Evolutionary conservation across 37 sponge, comb jelly and placozoan species (phyloP).

Genomic region (Dysidea cf. avara): DNA sequence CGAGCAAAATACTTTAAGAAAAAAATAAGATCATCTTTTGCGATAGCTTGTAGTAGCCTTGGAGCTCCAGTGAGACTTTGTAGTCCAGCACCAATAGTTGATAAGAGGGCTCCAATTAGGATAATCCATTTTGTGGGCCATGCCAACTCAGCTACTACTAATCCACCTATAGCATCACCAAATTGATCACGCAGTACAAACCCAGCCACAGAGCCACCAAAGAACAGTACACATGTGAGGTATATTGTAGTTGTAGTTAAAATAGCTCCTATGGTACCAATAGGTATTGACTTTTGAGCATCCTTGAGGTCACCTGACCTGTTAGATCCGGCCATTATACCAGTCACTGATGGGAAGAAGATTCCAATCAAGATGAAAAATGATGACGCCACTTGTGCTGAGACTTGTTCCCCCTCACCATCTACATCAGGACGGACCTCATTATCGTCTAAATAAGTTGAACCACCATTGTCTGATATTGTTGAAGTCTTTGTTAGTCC

Average conservation of each 20-base stretch:
- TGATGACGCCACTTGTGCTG: conserved; percentile 65
- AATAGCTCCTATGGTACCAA: conserved; percentile 93
- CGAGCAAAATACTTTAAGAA: conserved; percentile 78
- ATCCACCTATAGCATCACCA: conserved; percentile 74
- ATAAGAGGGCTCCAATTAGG: conserved; percentile 89
- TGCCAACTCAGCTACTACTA: conserved; percentile 71
- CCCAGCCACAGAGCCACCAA: conserved; percentile 81
- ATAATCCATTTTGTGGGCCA: conserved; percentile 84
- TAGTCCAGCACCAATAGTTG: conserved; percentile 93
- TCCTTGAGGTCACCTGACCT: too few species aligned
- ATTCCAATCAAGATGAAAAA: conserved; percentile 90
- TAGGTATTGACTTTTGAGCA: conserved; percentile 93
- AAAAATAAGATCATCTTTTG: conserved; percentile 86
- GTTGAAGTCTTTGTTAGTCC: conserved; percentile 53
- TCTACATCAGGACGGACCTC: conserved; percentile 64
- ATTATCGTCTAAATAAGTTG: conserved; percentile 49
- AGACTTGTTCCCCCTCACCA: conserved; percentile 57
- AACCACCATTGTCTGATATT: conserved; percentile 54
- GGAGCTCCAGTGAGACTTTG: conserved; percentile 97
- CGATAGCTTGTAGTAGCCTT: conserved; percentile 94
- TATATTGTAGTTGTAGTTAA: conserved; percentile 89
- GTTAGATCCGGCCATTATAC: conserved; percentile 99
- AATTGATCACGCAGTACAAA: conserved; percentile 85
- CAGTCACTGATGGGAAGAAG: conserved; percentile 97
- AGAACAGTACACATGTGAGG: conserved; percentile 82